phyloP scores from a whole-genome alignment of 2,113 vertebrate genomes.

The Prinia subflava region DNA sequence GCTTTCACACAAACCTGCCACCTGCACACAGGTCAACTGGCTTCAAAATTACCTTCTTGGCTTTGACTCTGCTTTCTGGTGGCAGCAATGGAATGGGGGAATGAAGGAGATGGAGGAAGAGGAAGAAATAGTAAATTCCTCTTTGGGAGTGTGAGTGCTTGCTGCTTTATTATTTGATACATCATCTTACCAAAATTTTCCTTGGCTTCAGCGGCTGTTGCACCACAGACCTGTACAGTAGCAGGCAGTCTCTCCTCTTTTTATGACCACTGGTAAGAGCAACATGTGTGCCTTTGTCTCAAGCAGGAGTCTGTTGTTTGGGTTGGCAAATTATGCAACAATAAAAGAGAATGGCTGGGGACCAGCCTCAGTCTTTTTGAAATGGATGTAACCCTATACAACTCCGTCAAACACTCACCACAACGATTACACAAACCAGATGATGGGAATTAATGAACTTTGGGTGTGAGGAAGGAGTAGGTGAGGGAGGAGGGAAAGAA shows the following conservation, averaged over 20 bases:
- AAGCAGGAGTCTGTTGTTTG: neutral
- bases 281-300: conserved; percentile 1
- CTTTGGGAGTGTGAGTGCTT: neutral
- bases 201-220: neutral
- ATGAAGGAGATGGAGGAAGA: neutral
- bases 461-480: neutral
- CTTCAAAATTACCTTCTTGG: neutral
- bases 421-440: conserved; percentile 33
- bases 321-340: conserved; percentile 41
- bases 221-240: neutral
- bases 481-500: neutral
- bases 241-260: neutral
- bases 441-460: conserved; percentile 40
- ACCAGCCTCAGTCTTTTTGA: conserved; percentile 1
- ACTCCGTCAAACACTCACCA: neutral
- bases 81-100: neutral
- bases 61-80: neutral
- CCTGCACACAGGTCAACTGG: neutral
- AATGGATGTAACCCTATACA: conserved; percentile 20
- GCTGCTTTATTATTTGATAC: neutral
- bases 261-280: neutral
- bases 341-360: conserved; percentile 39
- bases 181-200: neutral
- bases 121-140: neutral
- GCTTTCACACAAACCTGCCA: neutral